Evolutionary conservation across 2,888 invertebrate genomes (phyloP).

Genomic region (Lochmaea capreae): DNA sequence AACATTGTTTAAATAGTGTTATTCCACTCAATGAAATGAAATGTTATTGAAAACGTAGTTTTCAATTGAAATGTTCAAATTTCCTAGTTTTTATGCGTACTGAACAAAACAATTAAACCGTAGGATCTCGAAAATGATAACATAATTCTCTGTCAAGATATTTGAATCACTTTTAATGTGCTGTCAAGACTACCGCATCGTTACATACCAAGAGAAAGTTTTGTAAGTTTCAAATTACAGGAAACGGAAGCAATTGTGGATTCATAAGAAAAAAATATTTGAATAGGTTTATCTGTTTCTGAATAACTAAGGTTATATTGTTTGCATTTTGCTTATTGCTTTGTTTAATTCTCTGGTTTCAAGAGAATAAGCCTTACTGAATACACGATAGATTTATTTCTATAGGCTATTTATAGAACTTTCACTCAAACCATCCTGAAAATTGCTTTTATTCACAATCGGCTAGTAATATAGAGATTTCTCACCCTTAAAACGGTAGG

Average conservation of each 20-base stretch:
- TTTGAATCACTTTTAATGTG: constrained; percentile 5
- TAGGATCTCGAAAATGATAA: not conserved
- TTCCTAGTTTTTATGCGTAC: not conserved
- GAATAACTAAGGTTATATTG: not conserved
- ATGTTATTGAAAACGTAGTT: not conserved
- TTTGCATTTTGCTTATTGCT: not conserved
- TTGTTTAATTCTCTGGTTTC: not conserved
- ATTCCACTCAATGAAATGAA: too few species aligned
- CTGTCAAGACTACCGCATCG: constrained; percentile 12
- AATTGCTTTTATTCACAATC: too few species aligned
- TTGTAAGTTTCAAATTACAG: constrained; percentile 1
- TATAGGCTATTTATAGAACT: not conserved
- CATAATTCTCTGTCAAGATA: not conserved
- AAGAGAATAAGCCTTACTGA: not conserved
- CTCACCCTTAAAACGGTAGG: too few species aligned
- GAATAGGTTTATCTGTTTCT: constrained; percentile 9
- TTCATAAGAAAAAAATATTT: not conserved
- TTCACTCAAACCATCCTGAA: not conserved
- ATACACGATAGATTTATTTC: not conserved
- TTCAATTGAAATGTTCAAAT: not conserved
- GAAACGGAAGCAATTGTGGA: constrained; percentile 18
- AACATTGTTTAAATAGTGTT: too few species aligned
- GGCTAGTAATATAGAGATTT: too few species aligned
- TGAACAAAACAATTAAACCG: not conserved
- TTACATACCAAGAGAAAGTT: constrained; percentile 20